Evolutionary conservation across 2,888 invertebrate species (phyloP), one percentile per base, ranked within the genome.

Genomic region (Temnothorax unifasciatus): DNA sequence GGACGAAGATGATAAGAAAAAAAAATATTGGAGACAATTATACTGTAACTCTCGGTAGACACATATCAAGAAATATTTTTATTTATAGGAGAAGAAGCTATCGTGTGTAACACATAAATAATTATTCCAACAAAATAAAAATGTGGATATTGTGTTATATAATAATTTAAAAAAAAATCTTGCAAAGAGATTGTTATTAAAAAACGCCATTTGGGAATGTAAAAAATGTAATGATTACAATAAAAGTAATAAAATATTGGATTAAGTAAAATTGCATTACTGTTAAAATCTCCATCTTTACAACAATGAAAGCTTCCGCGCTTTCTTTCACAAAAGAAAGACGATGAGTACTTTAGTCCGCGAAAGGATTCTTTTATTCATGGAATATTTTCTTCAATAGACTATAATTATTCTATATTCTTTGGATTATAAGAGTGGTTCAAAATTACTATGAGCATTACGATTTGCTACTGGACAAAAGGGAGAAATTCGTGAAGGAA

Each of bases 401-500:
- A 47, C 18, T 59, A 25, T 57, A 59, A 79, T 71, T 79, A 79
- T 38, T 59, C 47, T 38, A 61, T 47, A 54, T 34, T 59, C 47
- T 79, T 59, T 29, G 47, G 47, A 59, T 69, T 50, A 59, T 50
- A 50, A 71, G 29, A 50, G 34, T 44, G 18, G 34, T 77, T 21
- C 52, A 69, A 57, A 69, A 79, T 79, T 69, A 44, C 57, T 57
- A 47, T 25, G 15, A 11, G 13, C 25, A 76, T 38, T 76, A 18
- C 47, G 59, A 79, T 71, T 79, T 59, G 71, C 59, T 38, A 38
- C 13, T 59, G 38, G 25, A 59, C 38, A 79, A 79, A 71, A 52
- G 41, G n/a, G 34, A 34, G 52, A 38, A 54, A 41, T 52, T 52
- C 38, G 54, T 9, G 47, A 61, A 75, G 54, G 25, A 47, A 38